These are phyloP conservation scores for Cotesia chilonis DNA, from an alignment of 1,140 invertebrate species.

Conservation along the genomic window DNA sequence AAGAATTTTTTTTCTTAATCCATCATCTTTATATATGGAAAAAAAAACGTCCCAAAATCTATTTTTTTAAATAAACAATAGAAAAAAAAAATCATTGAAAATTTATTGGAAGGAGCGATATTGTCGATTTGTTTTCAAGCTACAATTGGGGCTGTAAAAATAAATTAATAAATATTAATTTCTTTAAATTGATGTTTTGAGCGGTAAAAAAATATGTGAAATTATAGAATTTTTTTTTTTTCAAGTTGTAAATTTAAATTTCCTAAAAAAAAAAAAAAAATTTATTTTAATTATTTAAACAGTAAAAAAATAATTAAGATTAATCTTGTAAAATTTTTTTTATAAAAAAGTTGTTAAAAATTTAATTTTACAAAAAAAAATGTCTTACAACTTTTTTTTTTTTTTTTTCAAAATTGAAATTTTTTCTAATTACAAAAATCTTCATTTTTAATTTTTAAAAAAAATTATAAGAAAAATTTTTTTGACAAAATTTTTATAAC, in stretches of 20 bases:
- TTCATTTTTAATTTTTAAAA: too few species aligned
- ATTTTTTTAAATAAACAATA: not conserved
- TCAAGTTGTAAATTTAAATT: not conserved
- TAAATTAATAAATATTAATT: conserved; percentile 19
- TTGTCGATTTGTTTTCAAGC: conserved; percentile 40
- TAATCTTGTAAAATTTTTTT: too few species aligned
- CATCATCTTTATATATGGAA: conserved; percentile 27
- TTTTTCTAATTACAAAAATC: too few species aligned
- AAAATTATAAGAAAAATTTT: too few species aligned
- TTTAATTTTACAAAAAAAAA: too few species aligned
- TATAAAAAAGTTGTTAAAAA: too few species aligned
- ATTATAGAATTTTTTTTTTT: conserved; percentile 20
- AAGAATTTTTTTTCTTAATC: conserved; percentile 53
- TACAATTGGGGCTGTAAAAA: conserved; percentile 53
- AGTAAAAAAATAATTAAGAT: too few species aligned
- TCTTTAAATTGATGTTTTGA: not conserved
- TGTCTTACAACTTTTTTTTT: too few species aligned
- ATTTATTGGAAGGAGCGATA: not conserved
- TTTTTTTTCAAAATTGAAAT: too few species aligned
- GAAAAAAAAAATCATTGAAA: not conserved
- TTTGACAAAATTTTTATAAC: too few species aligned
- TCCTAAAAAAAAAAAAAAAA: not conserved
- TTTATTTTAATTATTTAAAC: not conserved
- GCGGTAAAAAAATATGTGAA: conserved; percentile 14
- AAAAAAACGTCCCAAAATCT: not conserved